Evolutionary conservation across 2,797 vertebrate species (phyloP), one percentile per base, ranked within the genome.

Genomic region (Varecia variegata): DNA sequence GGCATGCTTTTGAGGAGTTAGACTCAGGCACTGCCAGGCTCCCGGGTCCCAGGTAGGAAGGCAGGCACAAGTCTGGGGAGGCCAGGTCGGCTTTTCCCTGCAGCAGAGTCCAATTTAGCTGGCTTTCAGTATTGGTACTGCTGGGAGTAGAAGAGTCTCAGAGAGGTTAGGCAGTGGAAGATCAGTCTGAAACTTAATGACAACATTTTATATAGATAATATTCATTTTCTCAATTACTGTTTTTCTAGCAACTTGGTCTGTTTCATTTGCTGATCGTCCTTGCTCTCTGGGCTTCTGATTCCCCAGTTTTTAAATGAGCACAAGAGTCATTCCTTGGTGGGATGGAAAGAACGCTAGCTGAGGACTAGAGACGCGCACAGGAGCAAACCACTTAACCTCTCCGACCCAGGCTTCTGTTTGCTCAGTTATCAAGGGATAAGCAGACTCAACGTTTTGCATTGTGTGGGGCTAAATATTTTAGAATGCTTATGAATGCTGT

Each of bases 11-110:
- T 7, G 7, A 54, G 20, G 38, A 35, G 40, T 47, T 45, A 25
- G 27, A 62, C 32, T 35, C 9, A 0, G 5, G 23, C 3, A 7
- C 15, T 14, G 11, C 38, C 15, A 0, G 58, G 35, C 35, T n/a
- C 17, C 15, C 0, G 1, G 52, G 58, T 56, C 45, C 45, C 15
- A 0, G 5, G 40, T 52, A 52, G 52, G 43, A 35, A 52, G 45
- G 45, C 35, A 25, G 6, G 50, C 27, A 18, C 77, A 52, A 5
- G n/a, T 30, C 43, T 20, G 52, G 35, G 60, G 52, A 58, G 13
- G 40, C 38, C 56, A 47, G 45, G 45, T 32, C 25, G 27, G 45
- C 8, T 11, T 43, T 83, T 77, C 30, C 40, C 45, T 50, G 45
- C 5, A 27, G 54, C 45, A 7, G 30, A 25, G 60, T 20, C 32